A percentile compares a stretch with the other conserved stretches of the same genome.
phyloP scores from a whole-genome alignment of 2,113 vertebrate species.

The Hyperopisus bebe region DNA sequence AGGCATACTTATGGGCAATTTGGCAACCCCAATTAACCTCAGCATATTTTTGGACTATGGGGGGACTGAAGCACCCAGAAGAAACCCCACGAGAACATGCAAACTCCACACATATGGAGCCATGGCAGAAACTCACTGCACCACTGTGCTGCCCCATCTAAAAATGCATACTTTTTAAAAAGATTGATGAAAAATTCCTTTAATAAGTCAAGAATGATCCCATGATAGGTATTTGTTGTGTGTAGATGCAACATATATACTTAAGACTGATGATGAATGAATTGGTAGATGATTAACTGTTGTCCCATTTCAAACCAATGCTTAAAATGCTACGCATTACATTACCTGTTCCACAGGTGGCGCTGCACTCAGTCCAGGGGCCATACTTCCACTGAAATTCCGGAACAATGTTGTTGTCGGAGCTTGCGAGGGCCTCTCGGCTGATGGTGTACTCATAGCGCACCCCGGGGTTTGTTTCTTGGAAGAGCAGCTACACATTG shows the following conservation, averaged over 20 bases:
- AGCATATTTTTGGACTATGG: too few species aligned
- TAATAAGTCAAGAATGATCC: not conserved
- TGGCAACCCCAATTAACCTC: too few species aligned
- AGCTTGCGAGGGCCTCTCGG: conserved; percentile 40
- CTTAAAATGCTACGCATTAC: not conserved
- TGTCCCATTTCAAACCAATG: not conserved
- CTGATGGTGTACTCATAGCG: conserved; percentile 87
- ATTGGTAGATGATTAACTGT: not conserved
- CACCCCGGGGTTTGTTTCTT: conserved; percentile 84
- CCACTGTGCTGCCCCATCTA: not conserved
- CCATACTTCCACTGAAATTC: conserved; percentile 81
- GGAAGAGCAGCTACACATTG: conserved; percentile 79
- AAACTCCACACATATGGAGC: too few species aligned
- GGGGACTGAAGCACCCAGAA: too few species aligned
- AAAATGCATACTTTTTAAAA: not conserved
- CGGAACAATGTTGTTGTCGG: conserved; percentile 30
- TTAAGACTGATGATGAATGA: not conserved
- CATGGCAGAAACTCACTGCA: too few species aligned
- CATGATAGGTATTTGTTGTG: not conserved
- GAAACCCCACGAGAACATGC: too few species aligned
- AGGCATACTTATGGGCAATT: too few species aligned
- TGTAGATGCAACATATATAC: not conserved
- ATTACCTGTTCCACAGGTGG: conserved; percentile 82
- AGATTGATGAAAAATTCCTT: not conserved
- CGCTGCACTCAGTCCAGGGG: conserved; percentile 79